These are phyloP conservation scores for Hypothenemus hampei DNA, from an alignment of 1,140 invertebrate genomes.

Conservation along the genomic window DNA sequence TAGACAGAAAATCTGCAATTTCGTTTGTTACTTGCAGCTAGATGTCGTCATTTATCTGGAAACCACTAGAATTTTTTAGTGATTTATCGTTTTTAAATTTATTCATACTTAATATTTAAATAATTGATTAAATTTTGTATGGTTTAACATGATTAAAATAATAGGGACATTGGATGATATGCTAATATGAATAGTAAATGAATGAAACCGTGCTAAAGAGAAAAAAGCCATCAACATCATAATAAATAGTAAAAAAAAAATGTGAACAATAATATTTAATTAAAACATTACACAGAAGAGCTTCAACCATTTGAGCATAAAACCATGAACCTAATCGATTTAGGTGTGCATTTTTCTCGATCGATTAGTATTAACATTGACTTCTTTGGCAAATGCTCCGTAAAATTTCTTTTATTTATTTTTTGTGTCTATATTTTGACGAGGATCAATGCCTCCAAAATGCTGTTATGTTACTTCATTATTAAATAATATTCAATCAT, in stretches of 20 bases:
- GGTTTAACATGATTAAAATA: neutral
- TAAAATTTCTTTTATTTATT: slow-evolving; percentile 7
- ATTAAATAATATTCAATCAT: neutral
- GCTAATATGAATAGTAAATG: no score
- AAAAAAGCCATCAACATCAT: no score
- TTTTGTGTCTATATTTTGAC: slow-evolving; percentile 4
- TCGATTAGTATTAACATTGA: slow-evolving; percentile 20
- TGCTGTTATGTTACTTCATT: neutral
- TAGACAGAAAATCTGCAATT: no score
- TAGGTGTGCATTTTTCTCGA: slow-evolving; percentile 9
- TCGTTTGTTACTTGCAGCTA: no score
- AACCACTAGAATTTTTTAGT: no score
- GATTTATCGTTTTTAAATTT: no score
- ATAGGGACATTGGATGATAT: no score
- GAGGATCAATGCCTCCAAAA: neutral
- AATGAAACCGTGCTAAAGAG: no score
- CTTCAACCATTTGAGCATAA: slow-evolving; percentile 13
- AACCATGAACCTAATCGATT: slow-evolving; percentile 16
- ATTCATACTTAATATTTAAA: neutral
- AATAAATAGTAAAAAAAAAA: no score
- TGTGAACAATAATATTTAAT: neutral
- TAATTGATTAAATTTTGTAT: neutral
- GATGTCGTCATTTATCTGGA: no score
- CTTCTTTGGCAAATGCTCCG: slow-evolving; percentile 15
- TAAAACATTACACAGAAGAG: neutral